A percentile compares a stretch with the other conserved stretches of the same genome.
Evolutionary conservation across 2,888 invertebrate species (phyloP).

Genomic region (Caenorhabditis panamensis): DNA sequence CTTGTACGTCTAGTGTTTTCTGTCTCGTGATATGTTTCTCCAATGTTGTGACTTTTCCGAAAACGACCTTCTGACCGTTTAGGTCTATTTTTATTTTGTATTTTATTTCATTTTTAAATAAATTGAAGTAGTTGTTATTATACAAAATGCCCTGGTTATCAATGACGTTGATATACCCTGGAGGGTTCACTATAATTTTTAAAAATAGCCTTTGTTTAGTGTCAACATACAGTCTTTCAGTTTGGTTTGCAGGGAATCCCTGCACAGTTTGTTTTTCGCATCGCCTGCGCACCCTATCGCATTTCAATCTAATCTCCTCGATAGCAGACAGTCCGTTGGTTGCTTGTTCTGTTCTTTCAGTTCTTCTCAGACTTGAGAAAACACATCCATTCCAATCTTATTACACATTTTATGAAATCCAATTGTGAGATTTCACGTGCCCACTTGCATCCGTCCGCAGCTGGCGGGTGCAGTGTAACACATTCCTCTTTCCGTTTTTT

Average conservation of each 20-base stretch:
- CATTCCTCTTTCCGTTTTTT: conserved; percentile 29
- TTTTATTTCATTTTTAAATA: conserved; percentile 10
- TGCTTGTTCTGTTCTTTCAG: neutral
- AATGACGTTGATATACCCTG: too few relatives aligned
- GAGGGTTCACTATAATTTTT: too few relatives aligned
- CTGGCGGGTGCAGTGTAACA: conserved; percentile 38
- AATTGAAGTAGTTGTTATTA: neutral
- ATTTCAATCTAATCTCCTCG: conserved; percentile 37
- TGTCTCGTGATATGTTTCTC: conserved; percentile 50
- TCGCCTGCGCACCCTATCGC: conserved; percentile 35
- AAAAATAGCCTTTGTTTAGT: neutral
- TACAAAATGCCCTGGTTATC: too few relatives aligned
- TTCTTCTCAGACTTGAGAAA: neutral
- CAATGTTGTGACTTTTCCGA: conserved; percentile 51
- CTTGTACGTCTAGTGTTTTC: conserved; percentile 57
- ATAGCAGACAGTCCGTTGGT: conserved; percentile 22
- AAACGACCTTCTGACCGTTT: conserved; percentile 30
- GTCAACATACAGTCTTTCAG: conserved; percentile 18
- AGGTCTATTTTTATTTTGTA: conserved; percentile 12
- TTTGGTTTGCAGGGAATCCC: conserved; percentile 9
- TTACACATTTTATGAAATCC: conserved; percentile 2
- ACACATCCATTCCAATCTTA: neutral
- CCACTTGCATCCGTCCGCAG: neutral
- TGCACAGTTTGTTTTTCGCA: conserved; percentile 35
- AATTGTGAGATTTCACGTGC: neutral